A percentile compares a stretch with the other conserved stretches of the same genome.
Conservation (phyloP, 2,888 invertebrate species). For the Ctenicera cuprea region DNA sequence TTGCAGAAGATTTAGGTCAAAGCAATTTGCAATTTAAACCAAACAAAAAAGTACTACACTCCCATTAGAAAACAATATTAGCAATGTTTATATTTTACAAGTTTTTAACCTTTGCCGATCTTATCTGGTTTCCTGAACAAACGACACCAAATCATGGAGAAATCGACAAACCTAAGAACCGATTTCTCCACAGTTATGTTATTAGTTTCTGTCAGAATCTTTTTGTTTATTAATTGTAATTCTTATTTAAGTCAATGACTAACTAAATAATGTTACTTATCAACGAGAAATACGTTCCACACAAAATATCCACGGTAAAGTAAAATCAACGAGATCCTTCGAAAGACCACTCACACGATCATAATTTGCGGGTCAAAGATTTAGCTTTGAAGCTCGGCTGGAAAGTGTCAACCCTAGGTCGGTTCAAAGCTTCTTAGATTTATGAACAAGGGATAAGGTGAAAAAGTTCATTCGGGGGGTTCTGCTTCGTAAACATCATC, state of each 20-base stretch:
- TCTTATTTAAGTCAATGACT: too few relatives aligned
- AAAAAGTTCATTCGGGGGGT: not conserved
- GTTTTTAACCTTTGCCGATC: not conserved
- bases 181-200: not conserved
- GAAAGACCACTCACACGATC: not conserved
- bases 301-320: too few relatives aligned
- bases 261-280: not conserved
- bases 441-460: conserved; percentile 2
- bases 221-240: not conserved
- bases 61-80: too few relatives aligned
- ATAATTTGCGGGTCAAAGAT: conserved; percentile 6
- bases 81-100: not conserved
- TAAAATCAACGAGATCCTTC: too few relatives aligned
- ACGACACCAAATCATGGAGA: not conserved
- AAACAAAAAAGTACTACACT: too few relatives aligned
- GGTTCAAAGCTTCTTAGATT: not conserved
- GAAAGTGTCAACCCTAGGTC: not conserved
- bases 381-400: conserved; percentile 1
- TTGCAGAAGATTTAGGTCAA: not conserved
- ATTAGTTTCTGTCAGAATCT: not conserved
- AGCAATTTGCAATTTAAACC: not conserved
- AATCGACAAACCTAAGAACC: not conserved
- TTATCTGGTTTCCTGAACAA: not conserved
- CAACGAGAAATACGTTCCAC: too few relatives aligned
- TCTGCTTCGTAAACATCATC: not conserved